phyloP scores from a whole-genome alignment of 2,888 invertebrate species.

The Drosophila peninsularis region DNA sequence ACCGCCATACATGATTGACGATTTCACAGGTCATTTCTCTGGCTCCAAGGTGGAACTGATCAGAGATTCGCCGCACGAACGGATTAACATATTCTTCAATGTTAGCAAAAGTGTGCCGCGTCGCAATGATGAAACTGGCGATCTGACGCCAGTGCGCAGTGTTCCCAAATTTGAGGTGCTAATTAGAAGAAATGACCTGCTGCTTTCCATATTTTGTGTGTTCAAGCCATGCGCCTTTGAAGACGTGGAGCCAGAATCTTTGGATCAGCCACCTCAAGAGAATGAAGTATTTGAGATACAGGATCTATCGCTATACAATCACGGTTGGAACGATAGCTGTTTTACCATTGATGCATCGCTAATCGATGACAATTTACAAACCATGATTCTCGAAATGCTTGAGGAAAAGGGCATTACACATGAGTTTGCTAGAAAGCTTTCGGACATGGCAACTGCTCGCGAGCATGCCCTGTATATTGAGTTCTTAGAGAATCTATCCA shows the following conservation, averaged over 20 bases:
- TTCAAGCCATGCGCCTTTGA: slow-evolving; percentile 36
- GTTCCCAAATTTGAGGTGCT: slow-evolving; percentile 53
- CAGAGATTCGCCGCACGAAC: slow-evolving; percentile 26
- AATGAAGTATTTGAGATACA: slow-evolving; percentile 39
- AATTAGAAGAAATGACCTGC: slow-evolving; percentile 31
- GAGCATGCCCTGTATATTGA: slow-evolving; percentile 55
- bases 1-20: slow-evolving; percentile 33
- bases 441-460: slow-evolving; percentile 53
- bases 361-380: slow-evolving; percentile 43
- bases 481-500: slow-evolving; percentile 53
- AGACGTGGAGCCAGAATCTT: slow-evolving; percentile 7
- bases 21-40: slow-evolving; percentile 28
- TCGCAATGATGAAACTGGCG: slow-evolving; percentile 24
- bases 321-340: slow-evolving; percentile 44
- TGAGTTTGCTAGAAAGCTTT: slow-evolving; percentile 48
- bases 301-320: slow-evolving; percentile 38
- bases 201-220: slow-evolving; percentile 43
- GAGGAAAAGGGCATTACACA: slow-evolving; percentile 50
- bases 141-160: slow-evolving; percentile 36
- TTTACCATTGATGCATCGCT: slow-evolving; percentile 46
- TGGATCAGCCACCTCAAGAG: slow-evolving; percentile 9
- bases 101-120: slow-evolving; percentile 55
- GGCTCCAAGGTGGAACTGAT: slow-evolving; percentile 45
- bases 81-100: slow-evolving; percentile 43
- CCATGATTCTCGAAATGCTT: slow-evolving; percentile 41